phyloP scores from a whole-genome alignment of 2,113 vertebrate genomes.

The Oryzias javanicus region DNA sequence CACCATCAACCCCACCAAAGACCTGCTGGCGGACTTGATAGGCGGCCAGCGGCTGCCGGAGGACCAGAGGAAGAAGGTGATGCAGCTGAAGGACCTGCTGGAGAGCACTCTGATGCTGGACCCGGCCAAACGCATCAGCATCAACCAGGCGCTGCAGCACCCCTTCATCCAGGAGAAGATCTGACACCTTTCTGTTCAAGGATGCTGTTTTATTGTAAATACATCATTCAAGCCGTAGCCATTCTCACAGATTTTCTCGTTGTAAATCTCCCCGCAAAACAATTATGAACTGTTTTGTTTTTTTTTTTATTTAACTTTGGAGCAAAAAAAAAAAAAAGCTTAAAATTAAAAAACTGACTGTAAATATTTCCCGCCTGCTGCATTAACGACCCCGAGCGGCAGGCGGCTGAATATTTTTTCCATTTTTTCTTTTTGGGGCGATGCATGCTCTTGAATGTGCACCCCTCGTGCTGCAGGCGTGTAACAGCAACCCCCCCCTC shows the following conservation, averaged over 20 bases:
- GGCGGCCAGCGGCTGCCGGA: constrained; percentile 96
- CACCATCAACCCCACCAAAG: constrained; percentile 99
- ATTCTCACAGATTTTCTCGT: constrained; percentile 38
- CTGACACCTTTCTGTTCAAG: constrained; percentile 66
- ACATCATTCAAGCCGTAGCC: constrained; percentile 58
- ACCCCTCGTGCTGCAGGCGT: constrained; percentile 59
- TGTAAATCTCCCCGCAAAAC: constrained; percentile 42
- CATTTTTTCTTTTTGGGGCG: constrained; percentile 44
- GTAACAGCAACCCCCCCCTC: constrained; percentile 11
- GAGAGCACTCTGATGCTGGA: constrained; percentile 98
- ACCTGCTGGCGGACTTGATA: constrained; percentile 94
- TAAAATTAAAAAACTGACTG: constrained; percentile 59
- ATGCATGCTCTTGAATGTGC: constrained; percentile 74
- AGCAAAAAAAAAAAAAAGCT: constrained; percentile 52
- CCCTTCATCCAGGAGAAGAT: constrained; percentile 99
- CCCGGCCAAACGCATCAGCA: constrained; percentile 97
- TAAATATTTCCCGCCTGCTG: constrained; percentile 65
- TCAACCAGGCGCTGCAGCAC: constrained; percentile 99
- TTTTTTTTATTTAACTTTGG: constrained; percentile 51
- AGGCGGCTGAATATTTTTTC: constrained; percentile 45
- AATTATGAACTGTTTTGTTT: constrained; percentile 35
- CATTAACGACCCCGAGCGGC: constrained; percentile 56
- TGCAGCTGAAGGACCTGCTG: constrained; percentile 97
- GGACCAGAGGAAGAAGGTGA: constrained; percentile 99
- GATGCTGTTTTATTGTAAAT: constrained; percentile 77